Base-by-base conservation (phyloP, 2,113 vertebrate genomes). In the Sceloporus tristichus region DNA sequence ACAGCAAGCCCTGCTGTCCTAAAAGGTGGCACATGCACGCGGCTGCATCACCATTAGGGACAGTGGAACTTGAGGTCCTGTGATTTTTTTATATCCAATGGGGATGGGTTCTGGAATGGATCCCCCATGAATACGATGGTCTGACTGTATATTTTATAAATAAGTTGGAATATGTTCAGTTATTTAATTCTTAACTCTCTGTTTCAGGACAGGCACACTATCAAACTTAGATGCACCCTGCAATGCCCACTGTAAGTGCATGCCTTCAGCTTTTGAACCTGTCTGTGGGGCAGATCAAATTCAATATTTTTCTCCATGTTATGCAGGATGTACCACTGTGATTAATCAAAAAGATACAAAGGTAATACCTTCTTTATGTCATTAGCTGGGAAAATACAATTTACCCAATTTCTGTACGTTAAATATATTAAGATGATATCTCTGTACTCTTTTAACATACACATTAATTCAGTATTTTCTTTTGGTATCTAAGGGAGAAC, bases 271-370 rank as follows among this genome's bases (percentile, higher is more conserved):
- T 34, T 98, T 96, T 92, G 96, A 96, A 85, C 97, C 97, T 4
- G 42, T 97, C 73, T 98, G 97, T 93, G 97, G 97, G 91, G 92
- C 80, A 79, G 94, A 97, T 90, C 88, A 94, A 89, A 88, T 98
- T 38, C 96, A 97, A 48, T 98, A 97, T 92, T 98, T 97, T 92
- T 97, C 97, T 91, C 95, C 97, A 18, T 98, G 97, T 94, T 97
- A 95, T 38, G 97, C 97, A 34, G 97, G 97, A 70, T 98, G 97
- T 84, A 14, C 89, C 62, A 91, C 94, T 7, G 54, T 86, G 14
- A 0, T 48, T 83, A 3, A 76, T 40, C 19, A 88, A 34, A 88
- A 75, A 53, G 65, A 18, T 23, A 23, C 71, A 65, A 97, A 96
- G 97, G 97, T 97, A 96, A 84, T 73, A 2, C 16, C 3, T 75